Evolutionary conservation across 2,888 invertebrate genomes (phyloP), one percentile per base, ranked within the genome.

Genomic region (Euproctis similis): DNA sequence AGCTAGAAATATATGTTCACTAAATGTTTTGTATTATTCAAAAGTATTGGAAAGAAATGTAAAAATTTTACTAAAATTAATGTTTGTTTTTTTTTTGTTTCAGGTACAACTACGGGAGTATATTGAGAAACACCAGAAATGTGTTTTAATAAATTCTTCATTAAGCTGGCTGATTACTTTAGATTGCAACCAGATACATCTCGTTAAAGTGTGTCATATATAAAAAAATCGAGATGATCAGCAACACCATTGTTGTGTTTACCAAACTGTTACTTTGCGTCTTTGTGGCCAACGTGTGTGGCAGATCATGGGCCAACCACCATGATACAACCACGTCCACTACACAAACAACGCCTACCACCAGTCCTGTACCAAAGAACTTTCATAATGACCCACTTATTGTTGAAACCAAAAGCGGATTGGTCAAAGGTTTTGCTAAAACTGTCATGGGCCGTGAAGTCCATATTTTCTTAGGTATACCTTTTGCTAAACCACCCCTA

Each of bases 401-500:
- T 30, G 93, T 95, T 24, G 91, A 93, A 69, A 95, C 95, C 12
- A 91, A 90, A 45, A 92, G 90, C 54, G 95, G 95, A 1, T 87
- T 91, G 36, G 89, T 95, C 31, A 90, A 93, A 41, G 95, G 95
- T 11, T 89, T 90, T 53, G 89, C 92, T 9, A 91, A 92, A 60
- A 90, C 91, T 39, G 92, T 95, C 48, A 86, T 95, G 73, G 91
- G 94, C 28, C 89, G 94, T 30, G 91, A 96, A 70, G 92, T 96
- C 14, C 94, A 95, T 67, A 91, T 93, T 28, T 96, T 93, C 61
- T 91, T 92, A 28, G 96, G 96, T 2, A 93, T 96, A 40, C 96
- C 96, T 8, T 96, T 94, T 65, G 96, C 96, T 4, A 94, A 95
- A 67, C 93, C 96, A 2, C 96, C 96, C 1, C 73, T 96, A 23